Evolutionary conservation across 1,140 invertebrate genomes (phyloP).

Genomic region (Aporrectodea caliginosa): DNA sequence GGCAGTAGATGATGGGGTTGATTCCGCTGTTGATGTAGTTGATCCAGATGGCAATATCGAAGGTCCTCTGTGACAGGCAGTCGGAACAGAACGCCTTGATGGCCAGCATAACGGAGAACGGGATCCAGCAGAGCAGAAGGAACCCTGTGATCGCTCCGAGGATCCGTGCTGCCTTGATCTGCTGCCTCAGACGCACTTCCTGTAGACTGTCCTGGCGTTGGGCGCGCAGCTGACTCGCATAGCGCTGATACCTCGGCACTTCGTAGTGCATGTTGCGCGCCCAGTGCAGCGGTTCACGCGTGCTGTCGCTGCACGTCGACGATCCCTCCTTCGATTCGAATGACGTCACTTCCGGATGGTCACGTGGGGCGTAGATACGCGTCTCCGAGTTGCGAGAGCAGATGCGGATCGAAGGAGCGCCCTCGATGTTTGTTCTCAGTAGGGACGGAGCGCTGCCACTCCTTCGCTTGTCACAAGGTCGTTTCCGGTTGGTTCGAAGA

Average conservation of each 20-base stretch:
- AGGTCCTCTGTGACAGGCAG: not conserved
- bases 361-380: not conserved
- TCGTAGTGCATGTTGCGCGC: not conserved
- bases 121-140: constrained; percentile 10
- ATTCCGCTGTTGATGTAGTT: constrained; percentile 8
- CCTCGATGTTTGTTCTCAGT: not conserved
- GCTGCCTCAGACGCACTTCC: constrained; percentile 2
- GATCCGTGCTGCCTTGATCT: not conserved
- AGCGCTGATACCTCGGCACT: not conserved
- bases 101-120: constrained; percentile 4
- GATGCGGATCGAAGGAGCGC: not conserved
- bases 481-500: not conserved
- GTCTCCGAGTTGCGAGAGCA: not conserved
- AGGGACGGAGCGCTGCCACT: not conserved
- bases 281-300: not conserved
- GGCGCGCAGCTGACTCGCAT: constrained; percentile 1
- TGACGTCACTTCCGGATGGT: not conserved
- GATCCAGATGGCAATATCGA: constrained; percentile 11
- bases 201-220: constrained; percentile 8
- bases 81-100: constrained; percentile 14
- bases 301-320: not conserved
- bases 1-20: constrained; percentile 14
- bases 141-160: constrained; percentile 4
- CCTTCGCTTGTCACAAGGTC: not conserved
- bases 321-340: not conserved